Evolutionary conservation across 2,113 vertebrate genomes (phyloP), one percentile per base, ranked within the genome.

Genomic region (Ranitomeya imitator): DNA sequence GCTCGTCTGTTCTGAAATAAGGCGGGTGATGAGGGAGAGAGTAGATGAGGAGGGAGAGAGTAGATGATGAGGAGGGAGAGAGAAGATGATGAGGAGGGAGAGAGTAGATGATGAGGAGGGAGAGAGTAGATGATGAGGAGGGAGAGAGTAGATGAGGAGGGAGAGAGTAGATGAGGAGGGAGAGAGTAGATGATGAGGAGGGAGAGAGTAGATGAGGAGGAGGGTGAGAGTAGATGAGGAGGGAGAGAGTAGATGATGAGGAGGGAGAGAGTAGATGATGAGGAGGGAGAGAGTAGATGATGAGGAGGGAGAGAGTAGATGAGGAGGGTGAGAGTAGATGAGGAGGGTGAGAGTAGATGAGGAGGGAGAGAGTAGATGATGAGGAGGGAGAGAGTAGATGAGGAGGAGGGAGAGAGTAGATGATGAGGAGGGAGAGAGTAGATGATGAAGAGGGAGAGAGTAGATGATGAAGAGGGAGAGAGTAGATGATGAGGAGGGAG

Each of bases 31-130:
- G 80, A 65, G 60, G 79, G 18, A 65, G 54, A 37, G 52, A 54
- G 13, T 67, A 69, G 31, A 83, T 69, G 57, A 82, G 67, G 81
- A 67, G 61, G n/a, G n/a, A n/a, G n/a, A n/a, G n/a, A n/a, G n/a
- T n/a, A n/a, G n/a, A n/a, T n/a, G n/a, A 82, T 18, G 57, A 65
- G 2, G 80, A 65, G 60, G 79, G 18, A 65, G 54, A 37, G 52
- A 31, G 26, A 1, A 31, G 26, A 31, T 31, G 26, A 31, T 31
- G 26, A 31, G 2, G 79, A 63, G 60, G 79, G 18, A 65, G 54
- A 61, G 52, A 54, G 13, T 67, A 69, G 31, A 83, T 69, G 57
- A 82, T 83, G 81, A 69, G 61, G 80, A 65, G 60, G 79, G 18
- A 65, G 54, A 37, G 52, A 31, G 26, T 31, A 31, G 26, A 31